Percentiles rank a stretch among this genome's conserved stretches.
Evolutionary conservation across 2,797 vertebrate species (phyloP).

Genomic region (Todus mexicanus): DNA sequence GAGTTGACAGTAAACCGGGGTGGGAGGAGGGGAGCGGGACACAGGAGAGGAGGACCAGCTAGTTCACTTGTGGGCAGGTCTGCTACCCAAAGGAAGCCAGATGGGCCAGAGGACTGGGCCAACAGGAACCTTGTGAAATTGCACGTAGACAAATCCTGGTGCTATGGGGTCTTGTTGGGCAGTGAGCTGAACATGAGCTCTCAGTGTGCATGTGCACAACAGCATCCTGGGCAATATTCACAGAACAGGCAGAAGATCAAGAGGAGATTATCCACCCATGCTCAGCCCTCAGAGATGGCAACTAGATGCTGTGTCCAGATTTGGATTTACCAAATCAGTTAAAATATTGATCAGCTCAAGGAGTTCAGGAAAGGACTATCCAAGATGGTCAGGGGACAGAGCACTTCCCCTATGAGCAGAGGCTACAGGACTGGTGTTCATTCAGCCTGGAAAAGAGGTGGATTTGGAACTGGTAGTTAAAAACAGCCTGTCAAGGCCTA

Average conservation of each 20-base stretch:
- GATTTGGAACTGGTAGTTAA: not conserved
- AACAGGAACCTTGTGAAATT: not conserved
- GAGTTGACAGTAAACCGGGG: not conserved
- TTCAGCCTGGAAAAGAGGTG: not conserved
- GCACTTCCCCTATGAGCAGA: not conserved
- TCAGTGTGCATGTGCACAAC: not conserved
- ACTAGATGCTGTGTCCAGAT: not conserved
- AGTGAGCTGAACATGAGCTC: not conserved
- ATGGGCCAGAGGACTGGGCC: not conserved
- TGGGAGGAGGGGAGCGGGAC: too few relatives aligned
- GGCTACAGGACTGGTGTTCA: not conserved
- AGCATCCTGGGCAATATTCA: not conserved
- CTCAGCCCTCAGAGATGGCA: not conserved
- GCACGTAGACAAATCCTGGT: not conserved
- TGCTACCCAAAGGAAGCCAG: not conserved
- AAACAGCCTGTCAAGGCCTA: not conserved
- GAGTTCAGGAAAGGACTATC: not conserved
- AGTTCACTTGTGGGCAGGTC: not conserved
- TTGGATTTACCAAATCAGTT: not conserved
- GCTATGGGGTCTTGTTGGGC: not conserved
- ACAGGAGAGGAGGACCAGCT: not conserved
- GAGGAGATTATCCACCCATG: not conserved
- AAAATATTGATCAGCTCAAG: not conserved
- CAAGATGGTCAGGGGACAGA: not conserved
- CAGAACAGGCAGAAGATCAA: not conserved